phyloP scores from a whole-genome alignment of 2,888 invertebrate species.

The Cerceris rybyensis region DNA sequence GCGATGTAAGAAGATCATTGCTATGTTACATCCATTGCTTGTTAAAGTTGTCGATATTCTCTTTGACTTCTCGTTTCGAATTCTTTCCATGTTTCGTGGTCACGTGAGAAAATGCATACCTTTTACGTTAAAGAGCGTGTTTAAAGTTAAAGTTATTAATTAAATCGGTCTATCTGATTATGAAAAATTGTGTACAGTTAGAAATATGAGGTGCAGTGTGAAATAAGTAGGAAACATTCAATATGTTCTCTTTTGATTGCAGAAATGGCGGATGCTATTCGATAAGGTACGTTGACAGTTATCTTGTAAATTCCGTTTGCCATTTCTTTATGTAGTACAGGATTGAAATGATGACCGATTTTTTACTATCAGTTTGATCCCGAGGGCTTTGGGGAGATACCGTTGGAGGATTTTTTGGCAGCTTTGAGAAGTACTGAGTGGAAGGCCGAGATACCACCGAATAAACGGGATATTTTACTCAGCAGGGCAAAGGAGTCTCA shows the following conservation, averaged over 20 bases:
- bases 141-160: too few species aligned
- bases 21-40: too few species aligned
- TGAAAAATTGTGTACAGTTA: too few species aligned
- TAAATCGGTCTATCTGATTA: too few species aligned
- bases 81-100: too few species aligned
- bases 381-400: constrained; percentile 96
- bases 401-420: constrained; percentile 91
- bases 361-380: constrained; percentile 90
- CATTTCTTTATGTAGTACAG: background rate
- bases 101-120: too few species aligned
- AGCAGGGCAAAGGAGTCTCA: constrained; percentile 74
- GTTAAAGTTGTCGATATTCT: too few species aligned
- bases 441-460: constrained; percentile 88
- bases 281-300: constrained; percentile 86
- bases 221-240: too few species aligned
- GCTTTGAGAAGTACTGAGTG: constrained; percentile 91
- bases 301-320: constrained; percentile 9
- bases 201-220: too few species aligned
- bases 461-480: constrained; percentile 87
- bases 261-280: constrained; percentile 95
- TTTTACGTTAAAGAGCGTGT: too few species aligned
- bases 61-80: too few species aligned
- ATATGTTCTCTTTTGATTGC: constrained; percentile 80
- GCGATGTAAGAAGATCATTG: too few species aligned
- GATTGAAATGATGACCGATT: constrained; percentile 42